Base-by-base conservation (phyloP, 2,888 invertebrate genomes). In the Nycteola revayana region DNA sequence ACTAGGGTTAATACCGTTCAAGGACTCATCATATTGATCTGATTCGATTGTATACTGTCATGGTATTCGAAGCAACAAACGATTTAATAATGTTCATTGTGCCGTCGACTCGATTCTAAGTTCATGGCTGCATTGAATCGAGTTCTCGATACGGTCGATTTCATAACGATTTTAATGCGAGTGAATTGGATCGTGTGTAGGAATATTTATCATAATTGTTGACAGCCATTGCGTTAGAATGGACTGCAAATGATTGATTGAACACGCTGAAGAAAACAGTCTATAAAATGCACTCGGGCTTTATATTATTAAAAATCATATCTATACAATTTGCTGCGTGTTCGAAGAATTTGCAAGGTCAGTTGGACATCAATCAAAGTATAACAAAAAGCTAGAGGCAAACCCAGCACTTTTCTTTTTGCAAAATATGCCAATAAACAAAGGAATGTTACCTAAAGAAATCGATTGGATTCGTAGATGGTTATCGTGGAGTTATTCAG, bases 1-100 rank as follows among this genome's bases (percentile, higher is more conserved):
- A 81, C 66, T 49, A 50, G 64, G 73, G 74, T 75, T 80, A 78
- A 80, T 77, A 49, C 58, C 68, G 75, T 77, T 82, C 83, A 86
- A 84, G 85, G 85, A 76, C 72, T 68, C 53, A 50, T 57, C 57
- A 57, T 57, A 68, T 64, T 72, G 66, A 64, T 65, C 64, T 63
- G 66, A 70, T 69, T 72, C 66, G 54, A 49, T 53, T 54, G 52
- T 54, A 49, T 56, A 56, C 55, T 63, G 69, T 68, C 66, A 66
- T 61, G 59, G 62, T 58, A 59, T 58, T 70, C 64, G 62, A 73
- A 72, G 69, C 66, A 65, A 67, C 59, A 66, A 67, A 64, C 64
- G 65, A 69, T 68, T 71, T 70, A 70, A 75, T 75, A 60, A 63
- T 50, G 52, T 60, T 54, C 65, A 70, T 72, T 74, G 72, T 67